phyloP scores from a whole-genome alignment of 2,113 vertebrate species.

The Dasyornis broadbenti region DNA sequence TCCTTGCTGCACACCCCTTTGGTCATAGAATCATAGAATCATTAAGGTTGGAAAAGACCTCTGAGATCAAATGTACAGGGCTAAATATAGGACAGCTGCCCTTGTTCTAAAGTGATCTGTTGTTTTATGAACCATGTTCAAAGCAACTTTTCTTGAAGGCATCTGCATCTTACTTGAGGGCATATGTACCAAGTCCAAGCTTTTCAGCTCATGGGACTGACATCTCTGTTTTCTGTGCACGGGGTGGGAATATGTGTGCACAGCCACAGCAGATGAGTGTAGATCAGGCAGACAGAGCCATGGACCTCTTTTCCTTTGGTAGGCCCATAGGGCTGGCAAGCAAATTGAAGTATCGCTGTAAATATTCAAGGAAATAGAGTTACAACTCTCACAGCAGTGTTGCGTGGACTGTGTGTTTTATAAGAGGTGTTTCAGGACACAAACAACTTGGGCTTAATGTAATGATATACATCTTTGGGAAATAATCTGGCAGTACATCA shows the following conservation, averaged over 20 bases:
- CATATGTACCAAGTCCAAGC: not conserved
- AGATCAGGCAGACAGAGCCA: not conserved
- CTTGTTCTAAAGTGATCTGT: not conserved
- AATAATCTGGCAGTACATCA: not conserved
- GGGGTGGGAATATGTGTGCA: not conserved
- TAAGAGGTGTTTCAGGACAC: not conserved
- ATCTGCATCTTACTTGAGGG: not conserved
- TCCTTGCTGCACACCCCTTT: rapidly evolving
- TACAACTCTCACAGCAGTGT: not conserved
- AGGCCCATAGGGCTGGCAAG: not conserved
- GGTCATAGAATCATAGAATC: not conserved
- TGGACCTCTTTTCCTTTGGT: not conserved
- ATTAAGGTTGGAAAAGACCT: not conserved
- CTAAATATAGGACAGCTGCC: not conserved
- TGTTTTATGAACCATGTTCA: not conserved
- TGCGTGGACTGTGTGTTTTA: not conserved
- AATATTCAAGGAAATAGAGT: not conserved
- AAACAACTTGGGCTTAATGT: not conserved
- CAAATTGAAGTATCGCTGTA: not conserved
- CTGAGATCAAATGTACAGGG: not conserved
- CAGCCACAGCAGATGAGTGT: not conserved
- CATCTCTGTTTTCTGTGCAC: not conserved
- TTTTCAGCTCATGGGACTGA: not conserved
- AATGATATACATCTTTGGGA: not conserved
- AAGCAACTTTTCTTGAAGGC: not conserved